Evolutionary conservation across 2,797 vertebrate genomes (phyloP).

Genomic region (Coregonus sp.): DNA sequence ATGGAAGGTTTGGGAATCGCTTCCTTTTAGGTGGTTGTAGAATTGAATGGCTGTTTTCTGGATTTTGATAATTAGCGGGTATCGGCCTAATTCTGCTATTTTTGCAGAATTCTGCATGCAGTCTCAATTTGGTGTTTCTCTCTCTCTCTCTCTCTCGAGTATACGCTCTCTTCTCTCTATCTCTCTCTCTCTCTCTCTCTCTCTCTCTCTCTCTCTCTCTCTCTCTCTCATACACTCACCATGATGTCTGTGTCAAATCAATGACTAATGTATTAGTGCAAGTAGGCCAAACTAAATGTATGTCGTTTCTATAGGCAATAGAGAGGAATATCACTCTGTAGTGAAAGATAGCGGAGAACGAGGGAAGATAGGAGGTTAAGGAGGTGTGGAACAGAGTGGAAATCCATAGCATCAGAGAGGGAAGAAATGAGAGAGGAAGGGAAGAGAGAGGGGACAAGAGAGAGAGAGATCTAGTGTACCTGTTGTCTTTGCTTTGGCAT

Average conservation of each 20-base stretch:
- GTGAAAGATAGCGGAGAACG: not conserved
- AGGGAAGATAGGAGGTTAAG: not conserved
- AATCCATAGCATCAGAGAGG: not conserved
- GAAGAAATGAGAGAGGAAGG: not conserved
- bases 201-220: too few species aligned
- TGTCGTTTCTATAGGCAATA: constrained; percentile 29
- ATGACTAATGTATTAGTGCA: constrained; percentile 55
- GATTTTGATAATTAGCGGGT: too few species aligned
- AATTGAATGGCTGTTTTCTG: too few species aligned
- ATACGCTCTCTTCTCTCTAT: too few species aligned
- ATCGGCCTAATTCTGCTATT: too few species aligned
- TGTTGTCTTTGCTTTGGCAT: not conserved
- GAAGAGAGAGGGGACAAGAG: not conserved
- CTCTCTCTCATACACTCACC: constrained; percentile 7
- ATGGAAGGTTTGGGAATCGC: too few species aligned
- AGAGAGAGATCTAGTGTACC: not conserved
- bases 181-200: too few species aligned
- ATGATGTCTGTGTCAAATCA: constrained; percentile 46
- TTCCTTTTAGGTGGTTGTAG: too few species aligned
- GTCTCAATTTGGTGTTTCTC: too few species aligned
- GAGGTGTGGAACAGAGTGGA: not conserved
- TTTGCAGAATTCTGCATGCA: too few species aligned
- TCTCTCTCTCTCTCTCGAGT: too few species aligned
- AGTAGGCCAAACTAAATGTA: constrained; percentile 43
- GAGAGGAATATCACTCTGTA: constrained; percentile 5